phyloP scores from a whole-genome alignment of 1,140 invertebrate genomes.

The Maconellicoccus hirsutus region DNA sequence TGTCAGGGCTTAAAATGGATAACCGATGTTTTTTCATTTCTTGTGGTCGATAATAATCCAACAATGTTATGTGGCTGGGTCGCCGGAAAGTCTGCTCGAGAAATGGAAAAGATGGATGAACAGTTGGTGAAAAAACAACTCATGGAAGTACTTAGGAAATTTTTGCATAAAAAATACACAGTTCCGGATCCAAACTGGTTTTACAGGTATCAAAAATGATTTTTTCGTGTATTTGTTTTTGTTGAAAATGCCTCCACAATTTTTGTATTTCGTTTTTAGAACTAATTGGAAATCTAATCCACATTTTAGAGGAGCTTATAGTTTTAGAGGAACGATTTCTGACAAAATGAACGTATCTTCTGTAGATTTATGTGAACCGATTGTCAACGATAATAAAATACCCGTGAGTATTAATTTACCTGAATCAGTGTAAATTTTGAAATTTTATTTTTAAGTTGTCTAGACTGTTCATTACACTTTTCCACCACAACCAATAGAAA shows the following conservation, averaged over 20 bases:
- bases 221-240: conserved; percentile 23
- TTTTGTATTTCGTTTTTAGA: conserved; percentile 40
- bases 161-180: background rate
- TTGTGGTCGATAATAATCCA: no score
- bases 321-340: conserved; percentile 46
- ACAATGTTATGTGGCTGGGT: conserved; percentile 54
- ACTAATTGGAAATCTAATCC: conserved; percentile 55
- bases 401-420: conserved; percentile 36
- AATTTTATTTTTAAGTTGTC: conserved; percentile 10
- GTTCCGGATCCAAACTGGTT: background rate
- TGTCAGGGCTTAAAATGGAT: conserved; percentile 39
- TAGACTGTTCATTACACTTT: no score
- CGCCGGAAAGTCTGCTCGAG: conserved; percentile 41
- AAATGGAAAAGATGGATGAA: conserved; percentile 41
- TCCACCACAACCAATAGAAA: no score
- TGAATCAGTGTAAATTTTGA: background rate
- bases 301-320: conserved; percentile 55
- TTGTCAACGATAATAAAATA: conserved; percentile 37
- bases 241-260: background rate
- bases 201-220: background rate
- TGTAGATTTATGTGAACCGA: conserved; percentile 42
- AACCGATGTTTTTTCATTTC: conserved; percentile 50
- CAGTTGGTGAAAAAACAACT: conserved; percentile 35
- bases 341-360: conserved; percentile 38
- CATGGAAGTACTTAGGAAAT: background rate